Evolutionary conservation across 2,797 vertebrate species (phyloP), one percentile per base, ranked within the genome.

Genomic region (Hippopotamyrus pictus): DNA sequence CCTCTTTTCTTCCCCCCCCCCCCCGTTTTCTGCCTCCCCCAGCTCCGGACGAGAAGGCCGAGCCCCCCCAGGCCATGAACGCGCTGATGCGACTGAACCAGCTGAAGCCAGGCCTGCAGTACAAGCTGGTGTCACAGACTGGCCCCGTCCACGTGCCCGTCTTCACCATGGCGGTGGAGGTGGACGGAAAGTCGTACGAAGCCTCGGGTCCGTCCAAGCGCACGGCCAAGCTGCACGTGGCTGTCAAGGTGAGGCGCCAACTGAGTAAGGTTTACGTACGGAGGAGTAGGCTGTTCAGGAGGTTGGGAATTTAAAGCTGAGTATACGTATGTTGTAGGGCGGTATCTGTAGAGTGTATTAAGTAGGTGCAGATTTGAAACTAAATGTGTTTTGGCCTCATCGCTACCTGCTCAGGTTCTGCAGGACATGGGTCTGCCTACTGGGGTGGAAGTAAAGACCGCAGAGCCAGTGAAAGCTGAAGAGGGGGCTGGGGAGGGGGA

Each of bases 21-120:
- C 25, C 25, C 29, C 25, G 4, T 69, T 33, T 41, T 0, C 33
- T 7, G 69, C 44, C 51, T 41, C 73, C 5, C 0, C 0, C 65
- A 93, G 88, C 86, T 73, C 82, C 94, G 90, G 97, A 98, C 91
- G 98, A 98, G 54, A 96, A 96, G 91, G 91, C 94, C 0, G 96
- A 96, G 65, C 95, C 96, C 0, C 94, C 95, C 0, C 97, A 98
- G 90, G 97, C 96, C 46, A 98, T 98, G 96, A 99, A 99, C 2
- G 97, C 98, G 0, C 95, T 99, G 90, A 99, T 99, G 98, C 97
- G 97, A 87, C 93, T 99, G n/a, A 99, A 99, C 94, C 98, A 99
- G 95, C 96, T 98, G 59, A 97, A 96, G 90, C 97, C 98, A 0
- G 98, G 98, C 0, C 95, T 99, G 65, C 97, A 98, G 90, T 99